A percentile compares a stretch with the other conserved stretches of the same genome.
Evolutionary conservation across 2,113 vertebrate species (phyloP).

Genomic region (Rattus norvegicus): GRCr8 NC_086019.1:170763501-170764000

Average conservation of each 20-base stretch:
- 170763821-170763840: neutral
- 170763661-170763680: no score
- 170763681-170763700: no score
- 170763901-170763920: neutral
- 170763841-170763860: slow-evolving; percentile 4
- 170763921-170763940: neutral
- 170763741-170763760: neutral
- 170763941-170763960: neutral
- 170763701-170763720: neutral
- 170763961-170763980: neutral
- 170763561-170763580: neutral
- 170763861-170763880: neutral
- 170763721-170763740: slow-evolving; percentile 10
- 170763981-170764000: neutral
- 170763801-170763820: neutral
- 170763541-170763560: neutral
- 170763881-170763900: neutral
- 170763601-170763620: neutral
- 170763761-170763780: slow-evolving; percentile 26
- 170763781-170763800: slow-evolving; percentile 36
- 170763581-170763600: neutral
- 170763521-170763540: neutral
- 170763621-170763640: neutral
- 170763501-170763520: slow-evolving; percentile 11
- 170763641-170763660: neutral